phyloP scores from a whole-genome alignment of 2,113 vertebrate species.

The Petrocephalus microphthalmus region DNA sequence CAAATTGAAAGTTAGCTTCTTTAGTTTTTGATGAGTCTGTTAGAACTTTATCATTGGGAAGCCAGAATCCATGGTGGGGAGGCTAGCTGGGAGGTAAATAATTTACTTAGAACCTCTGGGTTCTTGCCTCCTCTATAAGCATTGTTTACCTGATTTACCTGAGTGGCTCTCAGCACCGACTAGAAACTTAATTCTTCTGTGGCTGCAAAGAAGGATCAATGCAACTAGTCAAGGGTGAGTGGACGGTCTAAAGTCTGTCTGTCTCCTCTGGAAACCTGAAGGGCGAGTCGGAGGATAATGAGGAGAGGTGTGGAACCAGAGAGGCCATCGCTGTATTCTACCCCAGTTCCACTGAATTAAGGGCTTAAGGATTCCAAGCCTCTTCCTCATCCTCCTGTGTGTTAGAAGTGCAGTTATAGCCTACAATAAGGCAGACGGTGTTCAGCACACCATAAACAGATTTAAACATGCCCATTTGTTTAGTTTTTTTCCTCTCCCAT shows the following conservation, averaged over 20 bases:
- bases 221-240: not conserved
- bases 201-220: not conserved
- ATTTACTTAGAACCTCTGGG: not conserved
- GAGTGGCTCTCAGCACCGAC: not conserved
- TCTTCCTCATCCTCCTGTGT: not conserved
- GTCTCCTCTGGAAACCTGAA: not conserved
- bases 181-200: conserved; percentile 4
- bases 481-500: not conserved
- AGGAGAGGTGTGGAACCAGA: not conserved
- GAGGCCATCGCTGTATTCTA: not conserved
- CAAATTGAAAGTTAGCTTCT: not conserved
- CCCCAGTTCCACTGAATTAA: not conserved
- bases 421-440: not conserved
- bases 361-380: not conserved
- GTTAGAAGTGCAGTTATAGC: not conserved
- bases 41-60: not conserved
- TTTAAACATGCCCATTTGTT: not conserved
- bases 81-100: not conserved
- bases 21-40: not conserved
- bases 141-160: conserved; percentile 10
- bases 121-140: not conserved
- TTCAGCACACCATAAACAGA: not conserved
- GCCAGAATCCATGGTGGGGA: not conserved
- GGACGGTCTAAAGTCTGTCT: not conserved
- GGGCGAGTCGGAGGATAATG: not conserved